Percentiles rank a stretch among this genome's conserved stretches.
These are phyloP conservation scores for Cephalophus harveyi DNA, from an alignment of 2,113 vertebrate genomes.

Conservation along the genomic window DNA sequence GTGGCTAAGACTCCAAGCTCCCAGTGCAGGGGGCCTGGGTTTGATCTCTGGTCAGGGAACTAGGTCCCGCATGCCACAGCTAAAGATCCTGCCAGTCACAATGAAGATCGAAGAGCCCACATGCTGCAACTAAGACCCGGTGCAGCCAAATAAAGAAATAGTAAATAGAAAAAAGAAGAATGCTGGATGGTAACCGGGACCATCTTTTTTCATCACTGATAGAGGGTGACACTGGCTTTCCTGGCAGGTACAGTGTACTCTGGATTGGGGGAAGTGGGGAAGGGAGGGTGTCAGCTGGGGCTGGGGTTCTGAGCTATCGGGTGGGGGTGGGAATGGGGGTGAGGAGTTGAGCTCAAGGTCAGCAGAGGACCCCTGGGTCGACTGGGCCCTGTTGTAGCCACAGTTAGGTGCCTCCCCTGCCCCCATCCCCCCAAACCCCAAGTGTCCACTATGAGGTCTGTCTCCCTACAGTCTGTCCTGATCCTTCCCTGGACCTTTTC, in stretches of 20 bases:
- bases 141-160: background rate
- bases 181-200: rapidly evolving
- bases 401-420: background rate
- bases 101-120: background rate
- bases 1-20: background rate
- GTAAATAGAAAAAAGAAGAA: background rate
- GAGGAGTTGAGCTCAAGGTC: background rate
- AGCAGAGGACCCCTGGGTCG: background rate
- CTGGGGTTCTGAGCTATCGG: too few relatives aligned
- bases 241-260: background rate
- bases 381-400: background rate
- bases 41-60: background rate
- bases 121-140: background rate
- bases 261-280: too few relatives aligned
- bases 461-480: background rate
- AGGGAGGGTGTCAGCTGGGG: background rate
- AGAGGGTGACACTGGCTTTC: background rate
- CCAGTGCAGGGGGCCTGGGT: background rate
- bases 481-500: background rate
- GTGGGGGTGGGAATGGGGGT: background rate
- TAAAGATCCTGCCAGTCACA: background rate
- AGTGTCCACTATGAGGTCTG: background rate
- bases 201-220: background rate
- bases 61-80: background rate
- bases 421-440: background rate